phyloP scores from a whole-genome alignment of 1,140 invertebrate species.

The Lepidurus couesii region DNA sequence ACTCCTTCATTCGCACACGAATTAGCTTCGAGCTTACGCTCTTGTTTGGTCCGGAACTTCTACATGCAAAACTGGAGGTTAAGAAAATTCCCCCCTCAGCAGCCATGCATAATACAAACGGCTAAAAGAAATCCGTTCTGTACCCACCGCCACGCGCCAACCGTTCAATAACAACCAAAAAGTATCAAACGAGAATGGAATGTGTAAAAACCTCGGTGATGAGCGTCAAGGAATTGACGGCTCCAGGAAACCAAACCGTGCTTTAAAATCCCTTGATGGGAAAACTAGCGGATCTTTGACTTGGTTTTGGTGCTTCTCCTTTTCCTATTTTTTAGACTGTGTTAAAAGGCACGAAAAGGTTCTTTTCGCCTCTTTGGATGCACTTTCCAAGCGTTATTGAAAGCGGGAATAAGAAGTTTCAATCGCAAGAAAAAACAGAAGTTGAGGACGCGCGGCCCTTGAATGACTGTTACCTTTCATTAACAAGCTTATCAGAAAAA shows the following conservation, averaged over 20 bases:
- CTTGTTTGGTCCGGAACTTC: not conserved
- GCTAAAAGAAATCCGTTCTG: not conserved
- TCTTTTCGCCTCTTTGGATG: no score
- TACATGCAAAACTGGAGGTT: not conserved
- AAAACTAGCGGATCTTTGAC: no score
- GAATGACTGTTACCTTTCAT: conserved; percentile 75
- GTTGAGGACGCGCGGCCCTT: not conserved
- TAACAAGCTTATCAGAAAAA: conserved; percentile 93
- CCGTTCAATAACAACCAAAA: not conserved
- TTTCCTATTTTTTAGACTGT: no score
- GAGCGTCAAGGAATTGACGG: not conserved
- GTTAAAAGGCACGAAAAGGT: no score
- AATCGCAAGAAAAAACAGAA: not conserved
- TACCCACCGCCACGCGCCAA: not conserved
- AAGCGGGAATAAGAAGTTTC: not conserved
- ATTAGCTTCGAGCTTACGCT: not conserved
- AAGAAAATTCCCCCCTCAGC: not conserved
- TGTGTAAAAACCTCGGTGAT: not conserved
- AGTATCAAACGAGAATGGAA: not conserved
- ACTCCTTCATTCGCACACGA: not conserved
- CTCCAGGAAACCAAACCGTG: not conserved
- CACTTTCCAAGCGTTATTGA: not conserved
- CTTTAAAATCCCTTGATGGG: not conserved
- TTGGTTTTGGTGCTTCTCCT: no score
- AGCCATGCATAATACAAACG: not conserved